These are phyloP conservation scores for Alces alces DNA, from an alignment of 2,113 vertebrate species.

Conservation along the genomic window DNA sequence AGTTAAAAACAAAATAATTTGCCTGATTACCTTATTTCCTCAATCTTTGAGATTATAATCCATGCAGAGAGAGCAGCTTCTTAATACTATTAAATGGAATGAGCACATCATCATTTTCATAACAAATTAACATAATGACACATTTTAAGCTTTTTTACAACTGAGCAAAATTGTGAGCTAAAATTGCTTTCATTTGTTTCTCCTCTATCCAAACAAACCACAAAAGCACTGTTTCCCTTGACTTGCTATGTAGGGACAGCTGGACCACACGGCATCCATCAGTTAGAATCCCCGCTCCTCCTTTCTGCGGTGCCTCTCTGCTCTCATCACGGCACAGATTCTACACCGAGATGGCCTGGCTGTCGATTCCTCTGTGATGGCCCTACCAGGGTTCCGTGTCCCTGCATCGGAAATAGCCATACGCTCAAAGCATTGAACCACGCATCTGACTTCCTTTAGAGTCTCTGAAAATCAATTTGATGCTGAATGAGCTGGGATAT, in stretches of 20 bases:
- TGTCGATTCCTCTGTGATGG: not conserved
- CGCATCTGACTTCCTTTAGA: not conserved
- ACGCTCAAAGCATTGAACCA: not conserved
- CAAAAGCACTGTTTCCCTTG: not conserved
- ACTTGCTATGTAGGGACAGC: not conserved
- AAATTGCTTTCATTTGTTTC: not conserved
- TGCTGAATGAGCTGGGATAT: not conserved
- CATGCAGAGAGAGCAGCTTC: not conserved
- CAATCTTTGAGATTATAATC: not conserved
- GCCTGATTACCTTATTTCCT: not conserved
- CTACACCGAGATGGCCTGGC: not conserved
- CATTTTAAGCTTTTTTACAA: not conserved
- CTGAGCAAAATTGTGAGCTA: not conserved
- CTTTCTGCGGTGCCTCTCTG: not conserved
- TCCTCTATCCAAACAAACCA: not conserved
- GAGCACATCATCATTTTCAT: not conserved
- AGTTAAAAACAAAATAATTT: not conserved
- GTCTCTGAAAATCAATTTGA: not conserved
- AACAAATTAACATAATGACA: not conserved
- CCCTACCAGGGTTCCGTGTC: not conserved
- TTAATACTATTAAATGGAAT: not conserved
- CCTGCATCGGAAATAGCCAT: not conserved
- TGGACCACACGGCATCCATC: not conserved
- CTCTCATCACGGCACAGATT: not conserved
- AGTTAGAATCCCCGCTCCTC: not conserved